Conservation (phyloP, 1,140 invertebrate species). For the Hirudo medicinalis region DNA sequence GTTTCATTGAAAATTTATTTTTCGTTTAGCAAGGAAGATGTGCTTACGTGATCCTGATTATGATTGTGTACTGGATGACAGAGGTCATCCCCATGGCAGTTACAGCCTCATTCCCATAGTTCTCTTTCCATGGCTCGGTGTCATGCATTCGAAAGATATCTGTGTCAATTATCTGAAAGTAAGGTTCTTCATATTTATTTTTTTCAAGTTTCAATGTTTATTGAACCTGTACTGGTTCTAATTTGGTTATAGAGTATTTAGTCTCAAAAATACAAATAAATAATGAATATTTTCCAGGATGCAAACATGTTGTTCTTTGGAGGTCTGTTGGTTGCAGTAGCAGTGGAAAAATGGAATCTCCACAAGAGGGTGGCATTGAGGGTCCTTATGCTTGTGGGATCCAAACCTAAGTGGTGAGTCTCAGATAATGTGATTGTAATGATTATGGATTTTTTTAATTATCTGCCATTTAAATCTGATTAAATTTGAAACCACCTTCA, state of each 20-base stretch:
- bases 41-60: constrained; percentile 61
- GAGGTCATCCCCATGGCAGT: constrained; percentile 44
- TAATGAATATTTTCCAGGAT: constrained; percentile 26
- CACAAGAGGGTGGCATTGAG: constrained; percentile 69
- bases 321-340: constrained; percentile 63
- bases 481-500: too few species aligned
- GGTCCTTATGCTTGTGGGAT: constrained; percentile 61
- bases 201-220: not conserved
- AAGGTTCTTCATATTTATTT: constrained; percentile 14
- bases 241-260: too few species aligned
- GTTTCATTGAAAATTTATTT: not conserved
- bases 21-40: constrained; percentile 9
- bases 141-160: constrained; percentile 32
- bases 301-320: constrained; percentile 64
- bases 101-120: constrained; percentile 43
- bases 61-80: constrained; percentile 53
- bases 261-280: too few species aligned
- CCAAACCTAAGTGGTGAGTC: constrained; percentile 35
- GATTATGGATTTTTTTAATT: too few species aligned
- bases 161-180: constrained; percentile 38
- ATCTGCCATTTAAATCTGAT: too few species aligned
- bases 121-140: constrained; percentile 39
- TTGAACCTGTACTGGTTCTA: not conserved
- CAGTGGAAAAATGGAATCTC: constrained; percentile 68
- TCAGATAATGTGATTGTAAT: not conserved